These are phyloP conservation scores for Eudyptes chrysolophus DNA, from an alignment of 2,113 vertebrate species.

Conservation along the genomic window DNA sequence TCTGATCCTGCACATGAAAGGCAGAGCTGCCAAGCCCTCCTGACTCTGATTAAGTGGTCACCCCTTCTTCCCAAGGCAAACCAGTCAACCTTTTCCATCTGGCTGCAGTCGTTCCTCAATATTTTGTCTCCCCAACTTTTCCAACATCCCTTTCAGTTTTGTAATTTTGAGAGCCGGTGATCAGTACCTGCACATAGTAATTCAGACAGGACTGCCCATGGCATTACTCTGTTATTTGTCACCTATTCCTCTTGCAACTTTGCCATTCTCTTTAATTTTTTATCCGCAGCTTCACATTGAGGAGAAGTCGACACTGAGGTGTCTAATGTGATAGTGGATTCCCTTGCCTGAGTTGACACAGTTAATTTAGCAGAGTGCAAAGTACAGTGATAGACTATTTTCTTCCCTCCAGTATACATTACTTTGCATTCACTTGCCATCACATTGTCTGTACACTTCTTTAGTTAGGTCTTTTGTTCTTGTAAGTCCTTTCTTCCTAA, in stretches of 20 bases:
- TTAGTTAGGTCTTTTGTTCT: not conserved
- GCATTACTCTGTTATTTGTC: not conserved
- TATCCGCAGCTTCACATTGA: not conserved
- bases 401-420: not conserved
- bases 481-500: not conserved
- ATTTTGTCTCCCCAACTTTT: not conserved
- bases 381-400: not conserved
- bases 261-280: not conserved
- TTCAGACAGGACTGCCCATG: not conserved
- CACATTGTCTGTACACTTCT: not conserved
- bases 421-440: not conserved
- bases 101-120: not conserved
- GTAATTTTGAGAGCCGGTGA: not conserved
- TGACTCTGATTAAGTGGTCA: fast-evolving
- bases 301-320: not conserved
- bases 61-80: not conserved
- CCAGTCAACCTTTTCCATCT: not conserved
- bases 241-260: not conserved
- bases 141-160: not conserved
- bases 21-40: not conserved
- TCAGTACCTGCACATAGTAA: not conserved
- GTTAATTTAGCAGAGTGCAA: not conserved
- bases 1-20: not conserved
- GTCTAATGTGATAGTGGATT: not conserved
- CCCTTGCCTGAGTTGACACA: not conserved